phyloP scores from a whole-genome alignment of 1,140 invertebrate species.

The Lordiphosa collinella region DNA sequence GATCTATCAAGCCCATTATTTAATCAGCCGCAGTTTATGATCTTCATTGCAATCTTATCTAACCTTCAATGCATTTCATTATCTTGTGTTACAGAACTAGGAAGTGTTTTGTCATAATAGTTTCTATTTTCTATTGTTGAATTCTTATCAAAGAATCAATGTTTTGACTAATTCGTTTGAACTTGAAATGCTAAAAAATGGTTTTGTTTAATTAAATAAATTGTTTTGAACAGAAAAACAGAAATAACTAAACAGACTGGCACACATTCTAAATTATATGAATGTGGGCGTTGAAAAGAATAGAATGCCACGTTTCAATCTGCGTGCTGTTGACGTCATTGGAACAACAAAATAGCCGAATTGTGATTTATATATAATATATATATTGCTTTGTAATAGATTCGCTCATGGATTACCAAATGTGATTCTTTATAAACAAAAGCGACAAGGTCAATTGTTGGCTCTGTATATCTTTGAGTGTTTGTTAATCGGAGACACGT shows the following conservation, averaged over 20 bases:
- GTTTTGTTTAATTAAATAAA: conserved; percentile 14
- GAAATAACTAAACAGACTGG: conserved; percentile 6
- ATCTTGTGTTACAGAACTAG: conserved; percentile 7
- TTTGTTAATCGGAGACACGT: conserved; percentile 48
- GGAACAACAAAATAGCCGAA: background rate
- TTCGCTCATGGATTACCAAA: conserved; percentile 8
- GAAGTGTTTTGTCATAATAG: background rate
- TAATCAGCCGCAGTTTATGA: background rate
- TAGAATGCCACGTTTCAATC: conserved; percentile 11
- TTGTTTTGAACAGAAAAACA: conserved; percentile 2
- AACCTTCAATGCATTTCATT: too few species aligned
- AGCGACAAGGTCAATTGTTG: conserved; percentile 32
- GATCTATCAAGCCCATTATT: background rate
- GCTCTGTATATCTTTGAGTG: background rate
- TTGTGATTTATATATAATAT: conserved; percentile 5
- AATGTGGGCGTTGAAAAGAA: conserved; percentile 17
- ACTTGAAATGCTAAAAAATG: conserved; percentile 10
- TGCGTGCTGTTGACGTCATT: conserved; percentile 26
- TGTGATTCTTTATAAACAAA: conserved; percentile 25
- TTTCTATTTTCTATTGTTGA: background rate
- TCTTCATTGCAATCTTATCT: conserved; percentile 1
- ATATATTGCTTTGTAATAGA: conserved; percentile 30
- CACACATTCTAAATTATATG: conserved; percentile 17
- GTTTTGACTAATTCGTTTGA: conserved; percentile 2
- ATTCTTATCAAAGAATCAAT: conserved; percentile 1